phyloP scores from a whole-genome alignment of 1,140 invertebrate genomes.

The Heliconius eleuchia region DNA sequence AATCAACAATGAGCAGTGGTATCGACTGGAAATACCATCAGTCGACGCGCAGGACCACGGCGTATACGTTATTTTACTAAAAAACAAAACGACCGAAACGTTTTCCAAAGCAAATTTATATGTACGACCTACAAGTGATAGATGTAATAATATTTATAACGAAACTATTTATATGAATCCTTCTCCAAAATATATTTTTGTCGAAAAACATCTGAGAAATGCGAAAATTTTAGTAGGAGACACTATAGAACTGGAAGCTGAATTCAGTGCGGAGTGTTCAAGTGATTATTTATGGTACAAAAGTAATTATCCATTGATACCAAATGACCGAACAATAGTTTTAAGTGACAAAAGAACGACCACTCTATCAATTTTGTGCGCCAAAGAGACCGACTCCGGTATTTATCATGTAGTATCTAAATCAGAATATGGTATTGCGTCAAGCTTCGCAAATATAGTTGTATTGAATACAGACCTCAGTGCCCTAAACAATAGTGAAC shows the following conservation, averaged over 20 bases:
- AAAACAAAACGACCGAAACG: slow-evolving; percentile 25
- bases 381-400: slow-evolving; percentile 43
- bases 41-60: slow-evolving; percentile 37
- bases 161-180: slow-evolving; percentile 37
- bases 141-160: slow-evolving; percentile 23
- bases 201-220: slow-evolving; percentile 33
- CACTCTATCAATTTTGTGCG: slow-evolving; percentile 39
- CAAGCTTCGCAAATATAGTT: slow-evolving; percentile 42
- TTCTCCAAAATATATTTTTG: slow-evolving; percentile 10
- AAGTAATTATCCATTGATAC: slow-evolving; percentile 33
- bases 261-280: slow-evolving; percentile 32
- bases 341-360: slow-evolving; percentile 39
- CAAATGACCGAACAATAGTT: slow-evolving; percentile 42
- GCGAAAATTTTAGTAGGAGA: slow-evolving; percentile 36
- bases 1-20: slow-evolving; percentile 31
- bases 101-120: slow-evolving; percentile 43
- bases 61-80: slow-evolving; percentile 40
- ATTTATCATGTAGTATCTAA: slow-evolving; percentile 46
- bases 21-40: slow-evolving; percentile 39
- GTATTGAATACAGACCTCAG: slow-evolving; percentile 37
- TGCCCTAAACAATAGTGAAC: slow-evolving; percentile 36
- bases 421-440: slow-evolving; percentile 43
- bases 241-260: slow-evolving; percentile 42
- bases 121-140: slow-evolving; percentile 27
- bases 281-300: slow-evolving; percentile 45